Base-by-base conservation (phyloP, 1,140 invertebrate species). In the Propsilocerus akamusi region DNA sequence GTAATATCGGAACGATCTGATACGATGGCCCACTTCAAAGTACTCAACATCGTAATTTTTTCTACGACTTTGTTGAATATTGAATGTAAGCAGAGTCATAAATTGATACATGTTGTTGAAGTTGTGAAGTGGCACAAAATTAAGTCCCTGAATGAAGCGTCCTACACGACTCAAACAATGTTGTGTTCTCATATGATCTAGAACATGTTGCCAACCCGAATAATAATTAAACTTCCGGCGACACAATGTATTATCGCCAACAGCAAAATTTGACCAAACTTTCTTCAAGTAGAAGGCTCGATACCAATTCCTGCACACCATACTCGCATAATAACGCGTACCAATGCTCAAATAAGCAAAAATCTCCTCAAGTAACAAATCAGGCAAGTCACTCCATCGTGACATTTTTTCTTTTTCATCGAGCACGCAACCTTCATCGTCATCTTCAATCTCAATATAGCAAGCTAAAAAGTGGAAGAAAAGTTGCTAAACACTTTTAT, bases 41-140 rank as follows among this genome's bases (percentile, higher is more conserved):
- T 68, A 57, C 26, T 66, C 60, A n/a, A 60, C 53, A 11, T 65
- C 60, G 0, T 60, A 47, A 2, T 50, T 51, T 8, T 54, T 55
- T 30, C 53, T 52, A 7, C 52, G 47, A 5, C 54, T 52, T 53
- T 67, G 60, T 41, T 41, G 34, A 20, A 41, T 41, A 41, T 41
- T 41, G 5, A 41, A 41, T 1, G 34, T 41, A 4, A 41, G 59
- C 69, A 86, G 77, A 26, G 81, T 83, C 77, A 87, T 84, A 56
- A 88, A 88, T 62, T 88, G 83, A 57, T 81, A 88, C 3, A 89
- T 68, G 60, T 89, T 89, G 57, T 82, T 82, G 54, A 88, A 86
- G 62, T 86, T 87, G 23, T 73, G 68, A 69, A 82, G 83, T 0
- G 84, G 84, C 14, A 74, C 71, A 51, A 91, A 79, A 10, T 81